Base-by-base conservation (phyloP, 2,888 invertebrate genomes). In the Yponomeuta sedellus region DNA sequence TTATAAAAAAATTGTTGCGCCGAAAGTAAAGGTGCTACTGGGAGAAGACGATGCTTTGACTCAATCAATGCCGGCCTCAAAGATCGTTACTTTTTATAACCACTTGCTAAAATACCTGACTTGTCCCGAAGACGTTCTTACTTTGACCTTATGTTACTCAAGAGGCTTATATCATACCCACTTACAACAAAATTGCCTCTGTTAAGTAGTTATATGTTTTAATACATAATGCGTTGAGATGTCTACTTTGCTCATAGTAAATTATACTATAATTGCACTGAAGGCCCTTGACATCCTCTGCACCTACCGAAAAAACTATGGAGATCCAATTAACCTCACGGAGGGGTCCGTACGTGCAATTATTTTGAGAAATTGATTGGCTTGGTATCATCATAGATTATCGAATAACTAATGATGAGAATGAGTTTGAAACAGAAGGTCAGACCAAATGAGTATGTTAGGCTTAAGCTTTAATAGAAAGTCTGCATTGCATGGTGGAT, bases 191-290 rank as follows among this genome's bases (percentile, higher is more conserved):
- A 20, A 59, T 59, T 25, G 20, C 11, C 22, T 20, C 25, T 22
- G 8, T 20, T 22, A 12, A 59, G 10, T 59, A 59, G 12, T 19
- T n/a, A 57, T 57, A 57, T 57, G n/a, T 19, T 34, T 5, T 34
- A 34, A 34, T 34, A 6, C 34, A 34, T 34, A 8, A 39, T 39
- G 62, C 10, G 40, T 62, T 62, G 62, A 62, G 62, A 20, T 62
- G 39, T 39, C 58, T 34, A 1, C 25, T 64, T 66, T 68, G 62
- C 64, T 66, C 66, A 64, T 67, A 66, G 67, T 44, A 64, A 69
- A 66, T 66, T 66, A 52, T 52, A 66, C 67, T 25, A 20, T 66
- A 64, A 68, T 69, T 67, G 67, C 66, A 64, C 61, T 57, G 19
- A 59, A 65, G 67, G 67, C 61, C 64, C 66, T 64, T 66, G 63